Percentiles rank a stretch among this genome's conserved stretches.
phyloP scores from a whole-genome alignment of 37 sponge, comb jelly and placozoan species.

The Spongilla lacustris region DNA sequence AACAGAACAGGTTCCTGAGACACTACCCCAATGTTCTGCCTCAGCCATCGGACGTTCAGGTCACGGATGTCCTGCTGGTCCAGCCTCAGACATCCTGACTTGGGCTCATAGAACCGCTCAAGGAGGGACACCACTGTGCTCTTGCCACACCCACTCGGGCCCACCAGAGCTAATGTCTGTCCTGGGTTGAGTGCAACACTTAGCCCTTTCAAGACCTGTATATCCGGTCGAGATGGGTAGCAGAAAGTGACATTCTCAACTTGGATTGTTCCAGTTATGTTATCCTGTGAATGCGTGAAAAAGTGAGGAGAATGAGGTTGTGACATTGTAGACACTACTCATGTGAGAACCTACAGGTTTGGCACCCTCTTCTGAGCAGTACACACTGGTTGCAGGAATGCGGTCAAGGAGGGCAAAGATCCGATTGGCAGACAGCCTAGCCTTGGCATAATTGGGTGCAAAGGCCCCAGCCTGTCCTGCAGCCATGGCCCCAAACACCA shows the following conservation, averaged over 20 bases:
- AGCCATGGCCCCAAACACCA: slow-evolving; percentile 76
- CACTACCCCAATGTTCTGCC: slow-evolving; percentile 67
- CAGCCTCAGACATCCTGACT: slow-evolving; percentile 14
- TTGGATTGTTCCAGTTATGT: slow-evolving; percentile 13
- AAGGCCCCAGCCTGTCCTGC: slow-evolving; percentile 82
- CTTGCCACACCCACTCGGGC: slow-evolving; percentile 83
- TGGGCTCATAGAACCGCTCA: slow-evolving; percentile 77
- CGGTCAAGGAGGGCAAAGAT: slow-evolving; percentile 75
- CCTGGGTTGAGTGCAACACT: slow-evolving; percentile 45
- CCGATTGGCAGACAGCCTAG: slow-evolving; percentile 73
- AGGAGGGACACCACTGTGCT: slow-evolving; percentile 76
- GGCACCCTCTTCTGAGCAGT: slow-evolving; percentile 62
- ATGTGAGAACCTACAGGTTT: slow-evolving; percentile 35
- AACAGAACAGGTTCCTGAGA: slow-evolving; percentile 68
- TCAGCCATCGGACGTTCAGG: slow-evolving; percentile 53
- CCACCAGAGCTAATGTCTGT: slow-evolving; percentile 79
- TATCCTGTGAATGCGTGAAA: slow-evolving; percentile 22
- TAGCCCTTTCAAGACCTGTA: slow-evolving; percentile 55
- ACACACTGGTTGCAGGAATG: slow-evolving; percentile 66
- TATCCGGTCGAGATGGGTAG: slow-evolving; percentile 67
- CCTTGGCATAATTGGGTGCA: slow-evolving; percentile 86
- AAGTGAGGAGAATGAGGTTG: background rate
- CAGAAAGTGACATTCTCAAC: slow-evolving; percentile 64
- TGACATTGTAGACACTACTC: background rate
- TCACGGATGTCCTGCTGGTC: slow-evolving; percentile 36